Evolutionary conservation across 2,888 invertebrate genomes (phyloP), one percentile per base, ranked within the genome.

Genomic region (Ennomos erosarius): DNA sequence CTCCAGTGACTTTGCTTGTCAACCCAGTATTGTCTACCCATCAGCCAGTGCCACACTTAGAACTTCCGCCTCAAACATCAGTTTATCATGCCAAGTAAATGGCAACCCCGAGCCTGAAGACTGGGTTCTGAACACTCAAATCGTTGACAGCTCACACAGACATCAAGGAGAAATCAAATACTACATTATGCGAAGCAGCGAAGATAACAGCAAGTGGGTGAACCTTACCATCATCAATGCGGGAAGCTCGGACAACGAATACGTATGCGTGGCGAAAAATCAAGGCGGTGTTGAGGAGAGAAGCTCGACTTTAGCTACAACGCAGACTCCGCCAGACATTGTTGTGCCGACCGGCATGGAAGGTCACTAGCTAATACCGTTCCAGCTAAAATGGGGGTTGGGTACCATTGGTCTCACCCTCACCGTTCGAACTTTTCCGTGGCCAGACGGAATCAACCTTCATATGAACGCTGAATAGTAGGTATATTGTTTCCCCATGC

Each of bases 231-330:
- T 97, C 45, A 85, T 93, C 0, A 93, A 95, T 26, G 93, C 95
- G 0, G 88, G 93, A 1, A 85, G 86, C 9, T 93, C 93, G 10
- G 97, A 97, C 76, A 94, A 94, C 69, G 94, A 95, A 50, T 97
- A 96, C 80, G 92, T 94, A 44, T 98, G 98, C 76, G 94, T 96
- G 3, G 98, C 97, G 0, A 96, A 95, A 75, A 98, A 97, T 82
- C 93, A 95, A 0, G 98, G 96, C 0, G 98, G 98, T 0, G 94
- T 94, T 2, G 96, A 95, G 65, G 96, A 97, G 77, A 94, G 94
- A 45, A 97, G 96, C 78, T 88, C 97, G 10, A 95, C 95, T n/a
- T 80, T 98, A 55, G 87, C 93, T 5, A 84, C 92, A 33, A 82
- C 85, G 16, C 85, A 85, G 42, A 82, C 81, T 64, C 85, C 89